A percentile compares a stretch with the other conserved stretches of the same genome.
Evolutionary conservation across 2,888 invertebrate genomes (phyloP).

Genomic region (Ochropacha duplaris): DNA sequence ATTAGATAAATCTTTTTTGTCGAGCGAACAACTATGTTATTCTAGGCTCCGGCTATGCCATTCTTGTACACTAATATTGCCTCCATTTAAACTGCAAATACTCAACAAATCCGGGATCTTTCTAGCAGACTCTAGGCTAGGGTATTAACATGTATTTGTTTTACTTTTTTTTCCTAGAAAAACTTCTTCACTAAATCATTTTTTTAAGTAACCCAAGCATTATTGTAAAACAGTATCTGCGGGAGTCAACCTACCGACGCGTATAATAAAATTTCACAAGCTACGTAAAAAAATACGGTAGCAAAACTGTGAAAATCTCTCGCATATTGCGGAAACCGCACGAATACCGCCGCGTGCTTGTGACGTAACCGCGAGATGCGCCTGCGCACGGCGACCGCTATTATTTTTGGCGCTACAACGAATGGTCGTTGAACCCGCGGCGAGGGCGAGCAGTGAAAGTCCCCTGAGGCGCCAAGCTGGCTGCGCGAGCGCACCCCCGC

Average conservation of each 20-base stretch:
- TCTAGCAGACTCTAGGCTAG: too few relatives aligned
- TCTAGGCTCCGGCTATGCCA: too few relatives aligned
- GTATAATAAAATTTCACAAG: background rate
- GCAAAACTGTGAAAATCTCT: background rate
- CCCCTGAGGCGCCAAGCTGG: constrained; percentile 67
- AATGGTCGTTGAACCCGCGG: constrained; percentile 52
- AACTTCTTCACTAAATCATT: too few relatives aligned
- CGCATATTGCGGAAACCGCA: constrained; percentile 34
- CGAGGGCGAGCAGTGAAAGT: constrained; percentile 63
- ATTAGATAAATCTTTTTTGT: background rate
- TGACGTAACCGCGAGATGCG: constrained; percentile 38
- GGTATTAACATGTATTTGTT: too few relatives aligned
- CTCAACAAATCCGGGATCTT: too few relatives aligned
- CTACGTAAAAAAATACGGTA: background rate
- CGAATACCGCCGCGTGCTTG: constrained; percentile 21
- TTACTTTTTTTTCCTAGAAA: too few relatives aligned
- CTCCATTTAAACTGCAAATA: too few relatives aligned
- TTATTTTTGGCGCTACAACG: constrained; percentile 63
- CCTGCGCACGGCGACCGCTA: constrained; percentile 30
- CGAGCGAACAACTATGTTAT: too few relatives aligned
- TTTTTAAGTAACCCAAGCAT: too few relatives aligned
- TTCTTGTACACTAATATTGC: too few relatives aligned
- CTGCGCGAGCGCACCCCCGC: constrained; percentile 50
- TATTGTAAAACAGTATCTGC: too few relatives aligned
- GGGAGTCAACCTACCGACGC: too few relatives aligned